Conservation (phyloP, 2,888 invertebrate genomes). For the Synergus gifuensis region DNA sequence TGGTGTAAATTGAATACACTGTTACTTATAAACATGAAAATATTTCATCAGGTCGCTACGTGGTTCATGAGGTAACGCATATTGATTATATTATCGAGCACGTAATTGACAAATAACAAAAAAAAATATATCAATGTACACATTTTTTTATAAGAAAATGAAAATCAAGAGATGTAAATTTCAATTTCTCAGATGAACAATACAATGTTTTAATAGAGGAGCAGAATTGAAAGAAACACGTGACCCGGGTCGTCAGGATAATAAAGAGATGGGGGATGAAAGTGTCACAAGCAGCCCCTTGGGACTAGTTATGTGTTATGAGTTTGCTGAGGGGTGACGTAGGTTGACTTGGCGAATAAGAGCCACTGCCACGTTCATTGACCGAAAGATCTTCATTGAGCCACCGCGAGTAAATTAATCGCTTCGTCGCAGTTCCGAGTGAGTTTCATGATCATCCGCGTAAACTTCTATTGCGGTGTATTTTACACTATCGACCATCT, state of each 20-base stretch:
- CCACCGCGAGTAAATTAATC: constrained; percentile 62
- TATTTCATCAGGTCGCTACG: background rate
- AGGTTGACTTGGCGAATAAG: constrained; percentile 44
- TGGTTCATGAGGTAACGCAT: background rate
- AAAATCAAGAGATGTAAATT: background rate
- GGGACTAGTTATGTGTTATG: constrained; percentile 76
- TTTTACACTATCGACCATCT: background rate
- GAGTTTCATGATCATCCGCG: background rate
- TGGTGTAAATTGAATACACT: background rate
- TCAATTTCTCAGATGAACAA: background rate
- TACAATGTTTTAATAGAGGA: constrained; percentile 30
- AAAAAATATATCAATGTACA: background rate
- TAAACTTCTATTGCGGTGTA: background rate
- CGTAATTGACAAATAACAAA: background rate
- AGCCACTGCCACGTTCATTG: constrained; percentile 61
- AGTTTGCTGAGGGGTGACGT: constrained; percentile 65
- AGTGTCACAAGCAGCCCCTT: constrained; percentile 75
- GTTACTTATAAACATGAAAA: background rate
- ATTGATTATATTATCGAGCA: no score
- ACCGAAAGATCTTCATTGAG: constrained; percentile 68
- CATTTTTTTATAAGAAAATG: background rate
- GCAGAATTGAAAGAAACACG: constrained; percentile 25
- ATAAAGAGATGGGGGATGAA: constrained; percentile 72
- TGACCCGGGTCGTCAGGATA: constrained; percentile 60
- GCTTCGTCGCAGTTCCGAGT: constrained; percentile 37